Base-by-base conservation (phyloP, 2,888 invertebrate species). In the Agrochola lychnidis region DNA sequence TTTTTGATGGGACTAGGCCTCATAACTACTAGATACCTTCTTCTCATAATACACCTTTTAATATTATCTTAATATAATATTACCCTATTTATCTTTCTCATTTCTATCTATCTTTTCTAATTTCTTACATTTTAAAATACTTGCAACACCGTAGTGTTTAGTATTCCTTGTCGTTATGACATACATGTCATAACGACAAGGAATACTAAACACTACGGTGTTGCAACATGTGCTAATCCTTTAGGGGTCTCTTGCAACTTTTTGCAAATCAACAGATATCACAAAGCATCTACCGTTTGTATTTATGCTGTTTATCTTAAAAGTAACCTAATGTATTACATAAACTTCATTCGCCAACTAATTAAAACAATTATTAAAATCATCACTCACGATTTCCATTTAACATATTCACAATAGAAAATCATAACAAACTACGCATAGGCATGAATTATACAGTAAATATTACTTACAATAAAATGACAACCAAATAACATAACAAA, bases 101-200 rank as follows among this genome's bases (percentile, higher is more conserved):
- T 36, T 36, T 36, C 36, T 3, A 36, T 36, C 4, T 36, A 36
- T 36, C 36, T 36, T 36, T 36, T 36, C 36, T 36, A 2, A 36
- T 36, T 36, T 36, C 36, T 36, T 36, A 53, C 10, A 30, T 14
- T 61, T 12, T 53, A 22, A 64, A 69, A 64, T n/a, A 71, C 73
- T 79, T 71, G 59, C 22, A 63, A 72, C 45, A 63, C 48, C 36
- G 64, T 78, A 81, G 74, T 59, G 6, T 70, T 63, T 63, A 59
- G 4, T 59, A 12, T 16, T 45, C 9, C 16, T 71, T 30, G 14
- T 22, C 30, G 6, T 16, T 40, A 22, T 53, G 22, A 30, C 16
- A n/a, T n/a, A n/a, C n/a, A n/a, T n/a, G n/a, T n/a, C n/a, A n/a
- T n/a, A n/a, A n/a, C n/a, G n/a, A n/a, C n/a, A n/a, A n/a, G n/a